These are phyloP conservation scores for Gnathonemus longibarbis DNA, from an alignment of 2,113 vertebrate genomes.

Conservation along the genomic window DNA sequence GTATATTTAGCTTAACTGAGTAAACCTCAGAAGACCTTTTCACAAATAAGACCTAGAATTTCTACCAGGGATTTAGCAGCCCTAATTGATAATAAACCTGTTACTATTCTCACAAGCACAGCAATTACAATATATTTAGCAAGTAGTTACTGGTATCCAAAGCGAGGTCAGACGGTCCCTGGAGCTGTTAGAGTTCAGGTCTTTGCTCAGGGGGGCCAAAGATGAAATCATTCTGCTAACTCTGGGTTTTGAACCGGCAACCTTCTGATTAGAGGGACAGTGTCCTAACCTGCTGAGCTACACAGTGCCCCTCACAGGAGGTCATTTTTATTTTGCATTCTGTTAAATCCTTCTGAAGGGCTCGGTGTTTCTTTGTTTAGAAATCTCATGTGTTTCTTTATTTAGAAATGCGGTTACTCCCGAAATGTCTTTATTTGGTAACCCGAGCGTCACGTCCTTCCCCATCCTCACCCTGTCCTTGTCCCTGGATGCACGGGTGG, in stretches of 20 bases:
- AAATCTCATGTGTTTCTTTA: background rate
- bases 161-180: background rate
- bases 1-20: background rate
- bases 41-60: background rate
- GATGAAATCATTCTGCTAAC: background rate
- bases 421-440: background rate
- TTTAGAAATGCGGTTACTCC: background rate
- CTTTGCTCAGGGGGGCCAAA: background rate
- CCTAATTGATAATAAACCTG: background rate
- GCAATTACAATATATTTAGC: background rate
- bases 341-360: background rate
- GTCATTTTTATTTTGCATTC: background rate
- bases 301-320: background rate
- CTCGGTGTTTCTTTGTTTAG: background rate
- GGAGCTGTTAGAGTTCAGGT: background rate
- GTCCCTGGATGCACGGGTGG: constrained; percentile 77
- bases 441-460: background rate
- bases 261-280: background rate
- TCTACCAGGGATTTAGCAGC: background rate
- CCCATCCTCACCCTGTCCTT: constrained; percentile 76
- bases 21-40: background rate
- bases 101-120: background rate
- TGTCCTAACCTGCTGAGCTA: background rate
- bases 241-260: background rate
- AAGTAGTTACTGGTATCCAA: background rate